phyloP scores from a whole-genome alignment of 1,140 invertebrate species.

The Euura lappo region DNA sequence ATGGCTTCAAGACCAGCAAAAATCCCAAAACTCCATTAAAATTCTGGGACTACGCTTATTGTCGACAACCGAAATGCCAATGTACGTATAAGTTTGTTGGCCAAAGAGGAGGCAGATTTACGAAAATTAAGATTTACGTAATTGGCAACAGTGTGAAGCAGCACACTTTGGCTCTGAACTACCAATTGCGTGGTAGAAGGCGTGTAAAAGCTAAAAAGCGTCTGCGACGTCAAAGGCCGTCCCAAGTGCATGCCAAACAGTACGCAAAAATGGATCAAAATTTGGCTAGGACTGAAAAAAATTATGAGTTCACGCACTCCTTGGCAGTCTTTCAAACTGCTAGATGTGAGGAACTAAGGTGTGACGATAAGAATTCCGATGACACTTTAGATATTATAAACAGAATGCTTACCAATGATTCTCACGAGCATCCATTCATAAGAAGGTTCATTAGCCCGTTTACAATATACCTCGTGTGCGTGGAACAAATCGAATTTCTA shows the following conservation, averaged over 20 bases:
- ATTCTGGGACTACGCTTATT: slow-evolving; percentile 17
- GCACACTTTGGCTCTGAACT: slow-evolving; percentile 11
- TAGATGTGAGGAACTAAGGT: slow-evolving; percentile 12
- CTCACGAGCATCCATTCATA: slow-evolving; percentile 18
- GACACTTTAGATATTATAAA: slow-evolving; percentile 14
- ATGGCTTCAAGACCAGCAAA: slow-evolving; percentile 13
- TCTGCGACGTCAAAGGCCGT: slow-evolving; percentile 17
- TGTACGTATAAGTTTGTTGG: slow-evolving; percentile 14
- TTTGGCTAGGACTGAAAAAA: slow-evolving; percentile 10
- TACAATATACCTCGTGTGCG: slow-evolving; percentile 14
- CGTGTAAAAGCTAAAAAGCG: not conserved
- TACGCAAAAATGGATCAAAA: slow-evolving; percentile 10
- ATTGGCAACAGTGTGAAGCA: not conserved
- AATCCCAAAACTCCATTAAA: not conserved
- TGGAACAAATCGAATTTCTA: slow-evolving; percentile 15
- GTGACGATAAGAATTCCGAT: slow-evolving; percentile 12
- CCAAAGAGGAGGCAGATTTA: too few species aligned
- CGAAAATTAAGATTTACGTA: too few species aligned
- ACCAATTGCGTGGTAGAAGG: slow-evolving; percentile 16
- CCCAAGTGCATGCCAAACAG: not conserved
- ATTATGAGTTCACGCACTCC: slow-evolving; percentile 12
- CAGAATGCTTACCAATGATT: slow-evolving; percentile 2
- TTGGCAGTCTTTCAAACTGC: slow-evolving; percentile 18
- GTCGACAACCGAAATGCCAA: slow-evolving; percentile 14
- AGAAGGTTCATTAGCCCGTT: slow-evolving; percentile 12